Conservation (phyloP, 2,797 vertebrate species). For the Glyptemys insculpta region DNA sequence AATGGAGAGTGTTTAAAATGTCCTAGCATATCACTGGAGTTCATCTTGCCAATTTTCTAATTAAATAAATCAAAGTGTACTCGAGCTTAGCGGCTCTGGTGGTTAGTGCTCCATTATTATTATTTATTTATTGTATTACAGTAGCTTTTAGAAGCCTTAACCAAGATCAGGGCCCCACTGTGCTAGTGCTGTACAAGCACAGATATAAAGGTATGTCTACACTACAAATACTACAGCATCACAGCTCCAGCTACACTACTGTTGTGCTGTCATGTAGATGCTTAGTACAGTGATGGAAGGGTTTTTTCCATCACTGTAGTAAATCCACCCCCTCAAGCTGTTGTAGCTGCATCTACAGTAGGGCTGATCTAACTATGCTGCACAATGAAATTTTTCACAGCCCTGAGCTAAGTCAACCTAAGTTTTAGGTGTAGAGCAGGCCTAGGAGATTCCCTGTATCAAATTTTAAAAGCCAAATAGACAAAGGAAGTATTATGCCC, state of each 20-base stretch:
- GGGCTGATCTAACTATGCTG: not conserved
- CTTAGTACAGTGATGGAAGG: not conserved
- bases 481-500: not conserved
- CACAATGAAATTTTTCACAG: not conserved
- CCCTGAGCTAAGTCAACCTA: not conserved
- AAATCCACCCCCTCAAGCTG: not conserved
- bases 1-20: not conserved
- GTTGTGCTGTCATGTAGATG: not conserved
- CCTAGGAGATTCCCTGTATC: not conserved
- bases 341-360: not conserved
- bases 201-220: not conserved
- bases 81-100: not conserved
- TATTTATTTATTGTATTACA: not conserved
- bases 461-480: not conserved
- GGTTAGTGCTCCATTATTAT: not conserved
- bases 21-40: not conserved
- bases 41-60: conserved; percentile 12
- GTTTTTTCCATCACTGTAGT: not conserved
- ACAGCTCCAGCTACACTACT: not conserved
- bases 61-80: conserved; percentile 12
- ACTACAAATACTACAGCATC: not conserved
- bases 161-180: not conserved
- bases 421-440: not conserved
- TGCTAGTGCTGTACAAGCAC: not conserved
- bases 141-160: not conserved